A percentile compares a stretch with the other conserved stretches of the same genome.
Evolutionary conservation across 2,888 invertebrate genomes (phyloP).

Genomic region (Hetaerina titia): DNA sequence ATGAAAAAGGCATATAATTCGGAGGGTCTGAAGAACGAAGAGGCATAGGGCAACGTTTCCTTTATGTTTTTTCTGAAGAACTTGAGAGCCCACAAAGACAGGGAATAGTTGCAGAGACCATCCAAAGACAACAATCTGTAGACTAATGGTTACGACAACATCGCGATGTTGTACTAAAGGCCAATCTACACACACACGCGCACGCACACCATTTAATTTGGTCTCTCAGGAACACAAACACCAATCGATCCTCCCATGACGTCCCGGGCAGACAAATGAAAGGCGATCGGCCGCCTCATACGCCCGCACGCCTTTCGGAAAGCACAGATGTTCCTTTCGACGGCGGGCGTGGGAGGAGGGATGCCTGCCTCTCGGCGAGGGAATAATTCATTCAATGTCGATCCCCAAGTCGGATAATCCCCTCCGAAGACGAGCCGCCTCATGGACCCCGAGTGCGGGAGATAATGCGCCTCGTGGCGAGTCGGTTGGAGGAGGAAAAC

Average conservation of each 20-base stretch:
- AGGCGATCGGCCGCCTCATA: background rate
- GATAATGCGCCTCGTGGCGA: background rate
- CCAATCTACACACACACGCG: too few relatives aligned
- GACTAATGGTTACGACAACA: too few relatives aligned
- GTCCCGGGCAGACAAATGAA: background rate
- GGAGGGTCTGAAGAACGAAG: too few relatives aligned
- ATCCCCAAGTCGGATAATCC: background rate
- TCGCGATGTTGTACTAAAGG: too few relatives aligned
- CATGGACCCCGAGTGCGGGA: background rate
- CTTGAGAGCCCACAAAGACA: too few relatives aligned
- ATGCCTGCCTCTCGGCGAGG: background rate
- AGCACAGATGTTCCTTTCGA: background rate
- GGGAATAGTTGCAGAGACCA: too few relatives aligned
- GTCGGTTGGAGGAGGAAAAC: background rate
- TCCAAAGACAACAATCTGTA: too few relatives aligned
- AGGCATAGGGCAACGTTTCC: too few relatives aligned
- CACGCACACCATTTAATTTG: too few relatives aligned
- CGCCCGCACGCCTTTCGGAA: background rate
- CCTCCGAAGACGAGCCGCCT: background rate
- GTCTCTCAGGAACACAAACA: background rate
- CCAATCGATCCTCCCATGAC: background rate
- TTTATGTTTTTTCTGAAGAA: too few relatives aligned
- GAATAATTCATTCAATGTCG: slow-evolving; percentile 34
- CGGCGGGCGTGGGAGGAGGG: background rate
- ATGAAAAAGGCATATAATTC: too few relatives aligned